Conservation (phyloP, 2,113 vertebrate species). For the Hippocampus zosterae region DNA sequence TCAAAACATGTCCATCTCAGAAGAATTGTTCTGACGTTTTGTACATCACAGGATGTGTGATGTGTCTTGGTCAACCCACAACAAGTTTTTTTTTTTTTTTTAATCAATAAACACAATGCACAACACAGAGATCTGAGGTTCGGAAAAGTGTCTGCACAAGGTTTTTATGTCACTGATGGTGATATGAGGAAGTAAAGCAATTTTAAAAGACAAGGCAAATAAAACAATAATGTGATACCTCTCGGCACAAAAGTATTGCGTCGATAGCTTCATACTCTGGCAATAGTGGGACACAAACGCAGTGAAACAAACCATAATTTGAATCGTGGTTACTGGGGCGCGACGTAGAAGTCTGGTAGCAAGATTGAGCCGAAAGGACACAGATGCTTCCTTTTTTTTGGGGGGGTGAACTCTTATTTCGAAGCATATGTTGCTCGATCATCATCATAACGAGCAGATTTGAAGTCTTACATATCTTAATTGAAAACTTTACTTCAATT, state of each 20-base stretch:
- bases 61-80: neutral
- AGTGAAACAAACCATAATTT: neutral
- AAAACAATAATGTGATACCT: neutral
- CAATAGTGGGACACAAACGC: neutral
- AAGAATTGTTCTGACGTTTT: slow-evolving; percentile 1
- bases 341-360: neutral
- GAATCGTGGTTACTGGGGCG: neutral
- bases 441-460: neutral
- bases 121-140: no score
- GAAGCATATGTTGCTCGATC: neutral
- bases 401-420: neutral
- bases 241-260: neutral
- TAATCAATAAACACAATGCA: neutral
- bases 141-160: neutral
- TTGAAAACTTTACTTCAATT: neutral
- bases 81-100: no score
- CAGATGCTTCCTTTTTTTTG: neutral
- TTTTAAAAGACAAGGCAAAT: neutral
- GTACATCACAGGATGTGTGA: neutral
- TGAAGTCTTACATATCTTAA: neutral
- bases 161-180: neutral
- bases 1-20: slow-evolving; percentile 19
- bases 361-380: neutral
- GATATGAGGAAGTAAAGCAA: neutral
- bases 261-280: neutral